Percentiles rank a stretch among this genome's conserved stretches.
These are phyloP conservation scores for Euwallacea fornicatus DNA, from an alignment of 1,140 invertebrate species.

Conservation along the genomic window DNA sequence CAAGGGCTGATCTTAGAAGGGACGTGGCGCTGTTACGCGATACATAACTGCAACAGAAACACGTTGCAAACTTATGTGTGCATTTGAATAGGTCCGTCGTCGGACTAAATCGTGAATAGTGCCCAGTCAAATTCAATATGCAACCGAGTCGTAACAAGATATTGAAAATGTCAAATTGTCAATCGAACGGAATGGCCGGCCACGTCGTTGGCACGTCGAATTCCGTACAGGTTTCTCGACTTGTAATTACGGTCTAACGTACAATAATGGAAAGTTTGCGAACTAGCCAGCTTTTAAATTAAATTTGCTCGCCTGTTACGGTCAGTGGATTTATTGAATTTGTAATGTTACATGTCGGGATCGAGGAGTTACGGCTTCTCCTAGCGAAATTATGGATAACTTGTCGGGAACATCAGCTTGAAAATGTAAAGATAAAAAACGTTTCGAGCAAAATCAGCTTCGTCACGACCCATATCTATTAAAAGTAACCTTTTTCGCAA, in stretches of 20 bases:
- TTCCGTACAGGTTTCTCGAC: conserved; percentile 34
- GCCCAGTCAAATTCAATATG: conserved; percentile 34
- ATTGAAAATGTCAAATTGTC: conserved; percentile 37
- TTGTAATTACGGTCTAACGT: conserved; percentile 37
- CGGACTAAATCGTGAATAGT: conserved; percentile 27
- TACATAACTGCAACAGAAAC: conserved; percentile 10
- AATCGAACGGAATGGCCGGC: conserved; percentile 21
- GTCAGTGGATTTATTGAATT: conserved; percentile 37
- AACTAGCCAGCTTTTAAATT: conserved; percentile 36
- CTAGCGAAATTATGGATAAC: too few relatives aligned
- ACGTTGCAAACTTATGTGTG: conserved; percentile 26
- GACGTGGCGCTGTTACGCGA: conserved; percentile 6
- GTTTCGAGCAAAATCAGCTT: too few relatives aligned
- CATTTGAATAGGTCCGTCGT: conserved; percentile 22
- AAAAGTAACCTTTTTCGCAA: too few relatives aligned
- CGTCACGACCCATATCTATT: too few relatives aligned
- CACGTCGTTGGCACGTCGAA: conserved; percentile 16
- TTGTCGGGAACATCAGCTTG: too few relatives aligned
- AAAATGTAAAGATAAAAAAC: too few relatives aligned
- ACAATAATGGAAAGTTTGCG: conserved; percentile 34
- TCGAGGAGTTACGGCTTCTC: background rate
- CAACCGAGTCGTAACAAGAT: conserved; percentile 33
- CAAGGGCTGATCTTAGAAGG: conserved; percentile 6
- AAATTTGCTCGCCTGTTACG: conserved; percentile 34
- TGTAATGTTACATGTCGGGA: conserved; percentile 30